These are phyloP conservation scores for Enteromius anoplus DNA, from an alignment of 2,797 vertebrate genomes.

Conservation along the genomic window DNA sequence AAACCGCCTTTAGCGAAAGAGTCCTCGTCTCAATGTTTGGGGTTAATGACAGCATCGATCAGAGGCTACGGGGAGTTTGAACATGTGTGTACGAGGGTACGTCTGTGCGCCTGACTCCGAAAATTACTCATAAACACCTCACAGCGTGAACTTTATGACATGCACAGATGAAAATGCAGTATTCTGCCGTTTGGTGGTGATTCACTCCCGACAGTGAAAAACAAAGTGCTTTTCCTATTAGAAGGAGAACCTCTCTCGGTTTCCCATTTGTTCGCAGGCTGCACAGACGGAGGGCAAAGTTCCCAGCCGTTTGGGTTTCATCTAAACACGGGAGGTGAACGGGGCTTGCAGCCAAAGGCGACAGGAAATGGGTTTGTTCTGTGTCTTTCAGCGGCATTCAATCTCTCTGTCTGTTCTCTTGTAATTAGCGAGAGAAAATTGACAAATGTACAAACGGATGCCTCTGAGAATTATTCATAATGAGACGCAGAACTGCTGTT, in stretches of 20 bases:
- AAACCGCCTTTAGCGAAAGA: constrained; percentile 68
- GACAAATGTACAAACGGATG: constrained; percentile 44
- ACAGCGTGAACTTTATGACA: constrained; percentile 66
- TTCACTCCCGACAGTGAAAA: constrained; percentile 57
- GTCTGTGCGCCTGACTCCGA: constrained; percentile 44
- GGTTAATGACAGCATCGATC: constrained; percentile 79
- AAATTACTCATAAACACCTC: constrained; percentile 70
- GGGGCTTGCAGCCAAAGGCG: constrained; percentile 36
- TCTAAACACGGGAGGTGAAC: constrained; percentile 38
- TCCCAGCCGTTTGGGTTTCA: constrained; percentile 32
- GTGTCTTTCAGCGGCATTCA: constrained; percentile 39
- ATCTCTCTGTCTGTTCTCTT: constrained; percentile 52
- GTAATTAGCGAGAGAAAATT: constrained; percentile 50
- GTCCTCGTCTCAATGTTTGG: constrained; percentile 72
- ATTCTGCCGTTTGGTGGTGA: constrained; percentile 63
- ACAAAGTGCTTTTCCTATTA: constrained; percentile 66
- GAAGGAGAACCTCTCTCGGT: constrained; percentile 40
- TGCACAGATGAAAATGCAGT: constrained; percentile 63
- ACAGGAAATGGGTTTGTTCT: constrained; percentile 24
- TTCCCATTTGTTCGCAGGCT: constrained; percentile 39
- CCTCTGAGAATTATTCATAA: constrained; percentile 20
- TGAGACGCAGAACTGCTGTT: constrained; percentile 20
- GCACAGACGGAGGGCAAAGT: constrained; percentile 49
- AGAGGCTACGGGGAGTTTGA: constrained; percentile 59
- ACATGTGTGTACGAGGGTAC: constrained; percentile 19